phyloP scores from a whole-genome alignment of 2,113 vertebrate genomes.

The Otocyon megalotis region DNA sequence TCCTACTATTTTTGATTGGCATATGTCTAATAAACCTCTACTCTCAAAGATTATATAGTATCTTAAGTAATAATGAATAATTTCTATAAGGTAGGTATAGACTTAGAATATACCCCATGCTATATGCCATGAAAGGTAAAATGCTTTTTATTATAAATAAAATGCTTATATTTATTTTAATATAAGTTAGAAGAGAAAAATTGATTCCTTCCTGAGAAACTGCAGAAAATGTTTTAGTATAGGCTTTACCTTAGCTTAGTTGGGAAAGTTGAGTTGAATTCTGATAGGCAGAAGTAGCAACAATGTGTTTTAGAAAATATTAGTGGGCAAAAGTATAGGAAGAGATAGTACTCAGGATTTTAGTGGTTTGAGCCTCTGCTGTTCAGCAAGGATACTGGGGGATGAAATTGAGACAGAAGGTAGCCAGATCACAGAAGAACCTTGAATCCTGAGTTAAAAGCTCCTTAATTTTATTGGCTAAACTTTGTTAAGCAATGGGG shows the following conservation, averaged over 20 bases:
- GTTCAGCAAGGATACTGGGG: neutral
- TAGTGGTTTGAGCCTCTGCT: neutral
- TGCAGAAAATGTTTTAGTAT: neutral
- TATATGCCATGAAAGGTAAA: neutral
- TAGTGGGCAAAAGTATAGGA: neutral
- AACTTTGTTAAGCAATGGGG: neutral
- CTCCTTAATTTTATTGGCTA: neutral
- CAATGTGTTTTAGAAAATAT: neutral
- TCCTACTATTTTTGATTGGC: neutral
- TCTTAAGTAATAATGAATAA: constrained; percentile 1
- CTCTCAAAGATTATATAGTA: neutral
- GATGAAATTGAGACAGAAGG: neutral
- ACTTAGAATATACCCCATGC: neutral
- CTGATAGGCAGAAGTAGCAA: neutral
- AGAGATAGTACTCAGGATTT: neutral
- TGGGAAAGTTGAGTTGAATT: neutral
- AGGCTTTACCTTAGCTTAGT: neutral
- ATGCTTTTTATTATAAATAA: neutral
- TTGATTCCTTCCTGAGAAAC: neutral
- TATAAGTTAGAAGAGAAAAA: constrained; percentile 22
- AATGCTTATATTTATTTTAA: neutral
- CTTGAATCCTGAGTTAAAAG: neutral
- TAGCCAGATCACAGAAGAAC: neutral
- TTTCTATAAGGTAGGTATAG: neutral
- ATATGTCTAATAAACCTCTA: neutral